A percentile compares a stretch with the other conserved stretches of the same genome.
Conservation (phyloP, 1,140 invertebrate species). For the Psix sp. region DNA sequence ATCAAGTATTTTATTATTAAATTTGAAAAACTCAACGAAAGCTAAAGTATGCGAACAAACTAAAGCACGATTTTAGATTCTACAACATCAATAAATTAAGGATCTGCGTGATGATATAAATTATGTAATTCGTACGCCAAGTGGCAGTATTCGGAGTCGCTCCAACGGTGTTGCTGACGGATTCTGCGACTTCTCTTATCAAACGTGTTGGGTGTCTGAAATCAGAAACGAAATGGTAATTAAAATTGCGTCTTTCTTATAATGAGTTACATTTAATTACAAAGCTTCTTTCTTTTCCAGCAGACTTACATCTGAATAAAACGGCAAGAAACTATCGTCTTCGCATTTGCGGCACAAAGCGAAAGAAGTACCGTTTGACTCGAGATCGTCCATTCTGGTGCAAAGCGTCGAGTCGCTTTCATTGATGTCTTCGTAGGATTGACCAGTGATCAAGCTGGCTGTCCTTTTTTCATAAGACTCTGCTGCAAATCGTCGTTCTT, state of each 20-base stretch:
- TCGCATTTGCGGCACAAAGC: constrained; percentile 67
- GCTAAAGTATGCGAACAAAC: too few relatives aligned
- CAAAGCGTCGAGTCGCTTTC: constrained; percentile 48
- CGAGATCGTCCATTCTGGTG: constrained; percentile 51
- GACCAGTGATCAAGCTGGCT: constrained; percentile 27
- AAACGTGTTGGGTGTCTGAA: constrained; percentile 36
- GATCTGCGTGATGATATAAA: constrained; percentile 61
- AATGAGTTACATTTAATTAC: neutral
- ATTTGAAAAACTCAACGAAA: too few relatives aligned
- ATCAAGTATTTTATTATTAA: too few relatives aligned
- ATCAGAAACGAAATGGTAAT: neutral
- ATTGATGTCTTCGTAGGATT: constrained; percentile 49
- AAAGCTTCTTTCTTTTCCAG: too few relatives aligned
- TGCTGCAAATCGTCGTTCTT: constrained; percentile 45
- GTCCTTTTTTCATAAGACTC: constrained; percentile 46
- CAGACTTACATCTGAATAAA: constrained; percentile 71
- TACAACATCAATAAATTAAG: constrained; percentile 50
- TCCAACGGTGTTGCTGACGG: constrained; percentile 70
- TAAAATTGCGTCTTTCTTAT: neutral
- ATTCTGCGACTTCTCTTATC: constrained; percentile 44
- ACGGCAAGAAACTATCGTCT: constrained; percentile 70
- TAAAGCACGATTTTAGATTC: too few relatives aligned
- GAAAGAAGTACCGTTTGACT: constrained; percentile 42
- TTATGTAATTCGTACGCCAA: constrained; percentile 72
- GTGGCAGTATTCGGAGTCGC: constrained; percentile 74